phyloP scores from a whole-genome alignment of 2,113 vertebrate species.

The Sinosuthora webbiana region DNA sequence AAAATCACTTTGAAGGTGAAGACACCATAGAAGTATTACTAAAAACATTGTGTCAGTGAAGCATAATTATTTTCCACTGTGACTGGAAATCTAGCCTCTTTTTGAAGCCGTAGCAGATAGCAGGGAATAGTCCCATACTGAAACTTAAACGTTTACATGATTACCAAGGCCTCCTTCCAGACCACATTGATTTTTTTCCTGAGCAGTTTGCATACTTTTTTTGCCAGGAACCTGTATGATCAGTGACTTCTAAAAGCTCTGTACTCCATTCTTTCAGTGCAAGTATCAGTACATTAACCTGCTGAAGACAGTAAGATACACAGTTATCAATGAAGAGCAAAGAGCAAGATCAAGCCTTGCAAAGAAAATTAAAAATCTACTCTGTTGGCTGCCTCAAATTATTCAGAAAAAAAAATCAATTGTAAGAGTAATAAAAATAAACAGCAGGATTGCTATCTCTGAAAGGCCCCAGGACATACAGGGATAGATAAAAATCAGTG shows the following conservation, averaged over 20 bases:
- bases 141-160: background rate
- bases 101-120: background rate
- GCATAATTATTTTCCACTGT: background rate
- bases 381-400: background rate
- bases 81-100: background rate
- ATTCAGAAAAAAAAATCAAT: background rate
- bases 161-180: background rate
- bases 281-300: background rate
- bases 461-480: background rate
- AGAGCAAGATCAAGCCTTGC: background rate
- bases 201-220: background rate
- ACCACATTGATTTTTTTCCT: background rate
- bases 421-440: constrained; percentile 28
- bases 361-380: background rate
- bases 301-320: background rate
- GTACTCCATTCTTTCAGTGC: background rate
- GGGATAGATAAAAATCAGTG: constrained; percentile 37
- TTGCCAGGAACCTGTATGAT: background rate
- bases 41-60: background rate
- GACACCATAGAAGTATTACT: background rate
- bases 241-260: background rate
- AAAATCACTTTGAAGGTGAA: background rate
- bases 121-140: background rate
- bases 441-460: background rate
- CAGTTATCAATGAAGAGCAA: background rate